Base-by-base conservation (phyloP, 2,797 vertebrate genomes). In the Luscinia megarhynchos region DNA sequence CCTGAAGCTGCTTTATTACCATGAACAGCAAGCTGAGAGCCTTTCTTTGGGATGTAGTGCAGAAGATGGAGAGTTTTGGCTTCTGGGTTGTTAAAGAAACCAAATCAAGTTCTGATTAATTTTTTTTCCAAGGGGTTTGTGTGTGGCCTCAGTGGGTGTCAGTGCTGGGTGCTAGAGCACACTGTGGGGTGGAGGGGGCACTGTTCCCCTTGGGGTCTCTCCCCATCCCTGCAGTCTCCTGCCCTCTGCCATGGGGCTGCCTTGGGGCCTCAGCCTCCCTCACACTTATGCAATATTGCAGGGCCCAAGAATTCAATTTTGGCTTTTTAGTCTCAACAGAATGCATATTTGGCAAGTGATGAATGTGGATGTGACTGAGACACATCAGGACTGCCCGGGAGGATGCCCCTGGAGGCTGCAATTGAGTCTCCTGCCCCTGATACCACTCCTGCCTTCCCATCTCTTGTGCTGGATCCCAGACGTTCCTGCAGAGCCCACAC, bases 201-300 rank as follows among this genome's bases (percentile, higher is more conserved):
- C 29, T 66, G 51, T 5, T 82, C 38, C 19, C 19, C 30, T 7
- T 38, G 63, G 51, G 23, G 5, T 54, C 24, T 45, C 7, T 59
- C 19, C 50, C 34, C 20, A 26, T 4, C 53, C 36, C 38, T 24
- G 6, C 4, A 61, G 34, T 34, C 58, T 29, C 43, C 43, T 82
- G 27, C 15, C 27, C 15, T 32, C 27, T 53, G 26, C 59, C 2
- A 0, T 6, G 24, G 50, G 40, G 32, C 46, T 87, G 3, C 41
- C 22, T 26, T 34, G 50, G 45, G 27, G 24, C 48, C 50, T 61
- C 38, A 34, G 75, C 23, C 46, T 68, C 34, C 15, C 6, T 22
- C 51, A 57, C 13, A 26, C 22, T 26, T 16, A 6, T 0, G 0
- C 17, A 14, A 26, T 66, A 13, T 26, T 63, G 24, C n/a, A 66